phyloP scores from a whole-genome alignment of 2,797 vertebrate species.

The Austrolebias charrua region DNA sequence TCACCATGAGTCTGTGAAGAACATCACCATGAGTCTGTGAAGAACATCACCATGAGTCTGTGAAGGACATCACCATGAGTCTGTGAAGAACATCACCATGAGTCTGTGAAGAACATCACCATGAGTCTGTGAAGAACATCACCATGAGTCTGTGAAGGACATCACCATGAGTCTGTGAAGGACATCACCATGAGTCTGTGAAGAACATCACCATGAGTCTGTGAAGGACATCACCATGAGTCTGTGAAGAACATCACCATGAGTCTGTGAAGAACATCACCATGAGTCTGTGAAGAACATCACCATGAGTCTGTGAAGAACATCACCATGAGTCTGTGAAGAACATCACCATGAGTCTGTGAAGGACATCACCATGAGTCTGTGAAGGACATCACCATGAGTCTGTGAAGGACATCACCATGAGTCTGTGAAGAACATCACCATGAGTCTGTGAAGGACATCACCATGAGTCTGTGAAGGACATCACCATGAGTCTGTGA shows the following conservation, averaged over 20 bases:
- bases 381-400: not conserved
- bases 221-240: too few relatives aligned
- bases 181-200: not conserved
- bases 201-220: slow-evolving; percentile 1
- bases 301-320: not conserved
- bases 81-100: not conserved
- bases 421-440: not conserved
- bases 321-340: not conserved
- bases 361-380: too few relatives aligned
- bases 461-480: too few relatives aligned
- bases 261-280: not conserved
- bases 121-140: slow-evolving; percentile 1
- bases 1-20: not conserved
- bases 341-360: slow-evolving; percentile 2
- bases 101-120: not conserved
- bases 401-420: not conserved
- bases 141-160: too few relatives aligned
- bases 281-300: slow-evolving; percentile 1
- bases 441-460: too few relatives aligned
- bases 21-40: not conserved
- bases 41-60: slow-evolving; percentile 2
- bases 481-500: not conserved
- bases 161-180: too few relatives aligned
- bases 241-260: not conserved
- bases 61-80: too few relatives aligned